phyloP scores from a whole-genome alignment of 2,797 vertebrate genomes.

The Remorina albescens region DNA sequence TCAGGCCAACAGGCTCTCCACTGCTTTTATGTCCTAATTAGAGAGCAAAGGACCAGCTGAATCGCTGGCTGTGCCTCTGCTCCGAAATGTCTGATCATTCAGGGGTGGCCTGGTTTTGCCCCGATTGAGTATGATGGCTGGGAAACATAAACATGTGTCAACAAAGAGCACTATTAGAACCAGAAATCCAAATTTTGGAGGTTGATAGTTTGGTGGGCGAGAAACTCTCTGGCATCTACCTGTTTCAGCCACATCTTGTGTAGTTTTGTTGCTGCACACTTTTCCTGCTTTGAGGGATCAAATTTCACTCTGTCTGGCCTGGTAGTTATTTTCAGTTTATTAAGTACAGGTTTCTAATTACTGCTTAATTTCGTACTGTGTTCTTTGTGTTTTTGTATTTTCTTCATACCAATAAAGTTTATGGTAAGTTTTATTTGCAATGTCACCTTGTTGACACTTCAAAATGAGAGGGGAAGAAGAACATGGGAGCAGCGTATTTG shows the following conservation, averaged over 20 bases:
- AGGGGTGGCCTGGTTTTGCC: slow-evolving; percentile 69
- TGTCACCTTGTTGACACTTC: slow-evolving; percentile 65
- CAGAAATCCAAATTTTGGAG: slow-evolving; percentile 19
- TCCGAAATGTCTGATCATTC: slow-evolving; percentile 64
- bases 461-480: slow-evolving; percentile 28
- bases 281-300: slow-evolving; percentile 45
- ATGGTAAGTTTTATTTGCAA: slow-evolving; percentile 76
- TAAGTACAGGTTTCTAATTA: slow-evolving; percentile 74
- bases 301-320: slow-evolving; percentile 65
- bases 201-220: slow-evolving; percentile 3
- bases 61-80: slow-evolving; percentile 51
- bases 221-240: slow-evolving; percentile 51
- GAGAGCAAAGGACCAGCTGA: slow-evolving; percentile 61
- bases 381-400: slow-evolving; percentile 39
- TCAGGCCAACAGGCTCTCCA: slow-evolving; percentile 52
- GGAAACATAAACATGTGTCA: slow-evolving; percentile 66
- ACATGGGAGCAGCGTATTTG: neutral
- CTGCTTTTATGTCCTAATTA: slow-evolving; percentile 79
- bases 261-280: slow-evolving; percentile 33
- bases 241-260: slow-evolving; percentile 50
- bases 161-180: slow-evolving; percentile 48
- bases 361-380: slow-evolving; percentile 69
- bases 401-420: slow-evolving; percentile 54
- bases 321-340: slow-evolving; percentile 75
- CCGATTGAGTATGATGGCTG: slow-evolving; percentile 74